Base-by-base conservation (phyloP, 2,113 vertebrate genomes). In the Pongo pygmaeus region DNA sequence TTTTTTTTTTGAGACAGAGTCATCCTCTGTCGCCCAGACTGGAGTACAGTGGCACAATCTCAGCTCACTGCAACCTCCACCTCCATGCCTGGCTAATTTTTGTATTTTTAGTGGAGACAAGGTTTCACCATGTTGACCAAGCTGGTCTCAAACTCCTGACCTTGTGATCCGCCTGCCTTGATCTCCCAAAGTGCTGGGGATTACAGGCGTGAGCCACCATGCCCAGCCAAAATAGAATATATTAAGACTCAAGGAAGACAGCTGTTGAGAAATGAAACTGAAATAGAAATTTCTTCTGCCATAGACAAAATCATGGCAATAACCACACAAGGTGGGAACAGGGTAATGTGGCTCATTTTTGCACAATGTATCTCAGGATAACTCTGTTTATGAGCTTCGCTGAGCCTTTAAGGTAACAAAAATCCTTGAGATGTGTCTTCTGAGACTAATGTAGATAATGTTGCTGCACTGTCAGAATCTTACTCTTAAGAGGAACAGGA, bases 401-500 rank as follows among this genome's bases (percentile, higher is more conserved):
- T 50, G 23, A 84, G 32, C 25, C 80, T 64, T 55, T 8, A n/a
- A 84, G 55, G 11, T 43, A 48, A 70, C 30, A 57, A 9, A 1
- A 67, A 79, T 83, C 40, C 48, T 64, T 69, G 52, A 78, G 61
- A 79, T 81, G 17, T 89, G 5, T 79, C 97, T 84, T 61, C 0
- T 0, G 69, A 32, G 38, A 46, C 64, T 0, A 59, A 6, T 0
- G 0, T 74, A 91, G 77, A 50, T 0, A 0, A 35, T 35, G 0
- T 0, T 87, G 95, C 84, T 16, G 32, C 25, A 43, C 8, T 55
- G 35, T 35, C 72, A 61, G 50, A 38, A 48, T 90, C 43, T 22
- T 94, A 59, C 35, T 84, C 52, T 64, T 16, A 79, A 40, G 43
- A 97, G 96, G 96, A 96, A 46, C 91, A 96, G 80, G 89, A 95